Conservation (phyloP, 2,797 vertebrate species). For the Pitangus sulphuratus region DNA sequence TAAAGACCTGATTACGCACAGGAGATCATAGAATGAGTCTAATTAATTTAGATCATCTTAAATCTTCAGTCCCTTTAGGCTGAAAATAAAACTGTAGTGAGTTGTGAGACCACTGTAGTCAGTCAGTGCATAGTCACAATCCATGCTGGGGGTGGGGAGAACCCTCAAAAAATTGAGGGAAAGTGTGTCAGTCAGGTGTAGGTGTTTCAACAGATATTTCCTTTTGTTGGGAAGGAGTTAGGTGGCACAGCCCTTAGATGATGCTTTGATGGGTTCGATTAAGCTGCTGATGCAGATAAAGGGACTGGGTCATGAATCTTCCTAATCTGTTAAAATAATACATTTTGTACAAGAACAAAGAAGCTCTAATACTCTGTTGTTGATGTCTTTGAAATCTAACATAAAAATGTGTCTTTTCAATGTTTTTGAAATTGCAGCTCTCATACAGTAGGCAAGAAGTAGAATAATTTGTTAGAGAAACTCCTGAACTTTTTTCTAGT, state of each 20-base stretch:
- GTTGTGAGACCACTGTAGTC: not conserved
- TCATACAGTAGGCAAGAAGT: constrained; percentile 49
- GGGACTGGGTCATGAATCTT: constrained; percentile 54
- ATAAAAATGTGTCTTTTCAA: constrained; percentile 27
- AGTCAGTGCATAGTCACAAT: not conserved
- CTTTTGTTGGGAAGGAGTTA: constrained; percentile 47
- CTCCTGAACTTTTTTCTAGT: constrained; percentile 25
- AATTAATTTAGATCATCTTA: not conserved
- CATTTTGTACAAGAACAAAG: constrained; percentile 67
- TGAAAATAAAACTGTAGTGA: not conserved
- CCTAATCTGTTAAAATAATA: constrained; percentile 48
- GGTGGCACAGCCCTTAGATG: not conserved
- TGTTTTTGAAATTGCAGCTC: constrained; percentile 60
- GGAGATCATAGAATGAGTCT: not conserved
- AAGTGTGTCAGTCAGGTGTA: not conserved
- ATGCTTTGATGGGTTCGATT: constrained; percentile 71
- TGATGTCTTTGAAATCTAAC: constrained; percentile 48
- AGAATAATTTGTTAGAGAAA: constrained; percentile 55
- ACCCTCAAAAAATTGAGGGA: not conserved
- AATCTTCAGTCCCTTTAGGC: not conserved
- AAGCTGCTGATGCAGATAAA: constrained; percentile 56
- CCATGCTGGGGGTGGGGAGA: not conserved
- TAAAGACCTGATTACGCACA: not conserved
- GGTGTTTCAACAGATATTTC: constrained; percentile 55
- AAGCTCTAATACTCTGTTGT: constrained; percentile 38